Evolutionary conservation across 2,797 vertebrate species (phyloP).

Genomic region (Danionella dracula): DNA sequence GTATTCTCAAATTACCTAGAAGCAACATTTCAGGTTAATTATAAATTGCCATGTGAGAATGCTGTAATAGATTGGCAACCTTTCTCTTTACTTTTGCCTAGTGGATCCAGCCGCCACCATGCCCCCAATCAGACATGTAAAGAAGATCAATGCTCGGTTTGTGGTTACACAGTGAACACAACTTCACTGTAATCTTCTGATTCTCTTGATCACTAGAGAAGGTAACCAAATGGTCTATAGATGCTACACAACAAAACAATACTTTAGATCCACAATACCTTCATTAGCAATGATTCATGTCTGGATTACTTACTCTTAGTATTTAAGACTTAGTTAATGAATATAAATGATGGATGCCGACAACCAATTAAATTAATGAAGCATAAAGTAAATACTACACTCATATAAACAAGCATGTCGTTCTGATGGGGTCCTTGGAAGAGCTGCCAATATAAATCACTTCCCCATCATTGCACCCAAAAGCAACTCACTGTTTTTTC

Average conservation of each 20-base stretch:
- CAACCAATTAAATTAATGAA: constrained; percentile 37
- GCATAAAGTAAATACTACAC: constrained; percentile 21
- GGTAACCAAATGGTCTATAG: neutral
- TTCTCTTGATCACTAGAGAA: neutral
- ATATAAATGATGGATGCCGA: constrained; percentile 28
- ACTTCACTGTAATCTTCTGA: neutral
- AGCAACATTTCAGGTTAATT: too few species aligned
- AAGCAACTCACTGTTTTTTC: constrained; percentile 7
- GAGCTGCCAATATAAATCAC: constrained; percentile 16
- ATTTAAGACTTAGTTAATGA: constrained; percentile 18
- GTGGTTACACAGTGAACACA: neutral
- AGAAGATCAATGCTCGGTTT: too few species aligned
- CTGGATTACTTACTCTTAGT: neutral
- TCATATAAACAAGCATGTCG: constrained; percentile 2
- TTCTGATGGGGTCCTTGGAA: neutral
- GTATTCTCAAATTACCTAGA: too few species aligned
- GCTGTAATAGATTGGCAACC: too few species aligned
- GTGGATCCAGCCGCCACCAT: too few species aligned
- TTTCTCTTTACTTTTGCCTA: too few species aligned
- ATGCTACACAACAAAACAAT: neutral
- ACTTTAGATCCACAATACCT: neutral
- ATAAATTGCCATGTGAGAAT: too few species aligned
- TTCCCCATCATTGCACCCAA: constrained; percentile 4
- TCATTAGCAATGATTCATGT: constrained; percentile 28
- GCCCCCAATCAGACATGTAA: neutral